Evolutionary conservation across 2,113 vertebrate genomes (phyloP).

Genomic region (Crotalus helleri): DNA sequence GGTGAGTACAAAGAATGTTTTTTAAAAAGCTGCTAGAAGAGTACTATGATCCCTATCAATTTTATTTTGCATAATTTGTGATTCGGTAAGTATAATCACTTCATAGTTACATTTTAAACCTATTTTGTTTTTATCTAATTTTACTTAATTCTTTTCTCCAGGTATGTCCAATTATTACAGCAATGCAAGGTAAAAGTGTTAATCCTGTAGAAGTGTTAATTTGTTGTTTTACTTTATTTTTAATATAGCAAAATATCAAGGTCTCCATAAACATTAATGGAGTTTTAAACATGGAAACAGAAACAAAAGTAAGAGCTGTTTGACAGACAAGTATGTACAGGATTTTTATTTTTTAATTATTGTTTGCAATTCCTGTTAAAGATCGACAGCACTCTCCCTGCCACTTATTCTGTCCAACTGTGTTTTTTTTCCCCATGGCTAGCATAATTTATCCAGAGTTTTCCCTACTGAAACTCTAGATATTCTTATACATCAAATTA

Average conservation of each 20-base stretch:
- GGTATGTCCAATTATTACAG: not conserved
- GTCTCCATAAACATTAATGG: not conserved
- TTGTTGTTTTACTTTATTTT: not conserved
- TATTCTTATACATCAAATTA: not conserved
- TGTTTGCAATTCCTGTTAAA: not conserved
- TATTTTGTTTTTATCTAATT: not conserved
- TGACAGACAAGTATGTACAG: not conserved
- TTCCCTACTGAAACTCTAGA: not conserved
- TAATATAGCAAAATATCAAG: not conserved
- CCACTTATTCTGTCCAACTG: not conserved
- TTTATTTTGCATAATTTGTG: not conserved
- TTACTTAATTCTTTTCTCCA: not conserved
- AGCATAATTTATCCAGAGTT: not conserved
- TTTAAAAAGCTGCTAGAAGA: not conserved
- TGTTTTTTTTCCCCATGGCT: not conserved
- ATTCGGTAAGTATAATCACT: not conserved
- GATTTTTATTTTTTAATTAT: not conserved
- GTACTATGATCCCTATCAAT: slow-evolving; percentile 16
- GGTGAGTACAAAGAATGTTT: not conserved
- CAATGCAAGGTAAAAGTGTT: not conserved
- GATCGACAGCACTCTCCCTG: not conserved
- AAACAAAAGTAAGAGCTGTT: not conserved
- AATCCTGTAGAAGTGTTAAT: not conserved
- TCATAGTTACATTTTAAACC: not conserved
- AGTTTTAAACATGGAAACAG: not conserved